phyloP scores from a whole-genome alignment of 30 jellyfish, hydroid and myxozoan genomes.

The Morbakka virulenta region DNA sequence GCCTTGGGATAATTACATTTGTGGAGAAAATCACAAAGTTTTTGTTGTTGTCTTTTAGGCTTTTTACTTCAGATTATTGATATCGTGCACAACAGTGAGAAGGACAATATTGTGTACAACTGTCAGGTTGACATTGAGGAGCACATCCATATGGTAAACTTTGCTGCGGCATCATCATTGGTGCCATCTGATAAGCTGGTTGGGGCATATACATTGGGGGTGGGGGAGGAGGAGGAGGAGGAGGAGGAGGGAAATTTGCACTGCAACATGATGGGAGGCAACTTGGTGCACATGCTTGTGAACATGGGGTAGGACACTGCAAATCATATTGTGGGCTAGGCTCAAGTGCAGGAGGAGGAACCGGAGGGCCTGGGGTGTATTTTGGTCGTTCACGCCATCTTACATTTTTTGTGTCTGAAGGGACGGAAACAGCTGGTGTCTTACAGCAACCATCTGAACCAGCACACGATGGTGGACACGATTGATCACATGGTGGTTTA shows the following conservation, averaged over 20 bases:
- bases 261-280: slow-evolving; percentile 50
- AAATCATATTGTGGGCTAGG: slow-evolving; percentile 28
- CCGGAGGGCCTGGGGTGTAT: slow-evolving; percentile 51
- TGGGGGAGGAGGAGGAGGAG: slow-evolving; percentile 71
- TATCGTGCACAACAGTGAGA: background rate
- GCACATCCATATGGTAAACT: background rate
- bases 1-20: too few relatives aligned
- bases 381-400: slow-evolving; percentile 73
- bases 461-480: background rate
- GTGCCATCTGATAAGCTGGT: background rate
- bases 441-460: background rate
- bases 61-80: too few relatives aligned
- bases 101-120: background rate
- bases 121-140: background rate
- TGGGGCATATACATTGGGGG: slow-evolving; percentile 68
- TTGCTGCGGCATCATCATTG: background rate
- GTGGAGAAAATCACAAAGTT: too few relatives aligned
- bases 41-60: too few relatives aligned
- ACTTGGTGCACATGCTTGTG: slow-evolving; percentile 57
- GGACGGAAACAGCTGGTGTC: slow-evolving; percentile 24
- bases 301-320: background rate
- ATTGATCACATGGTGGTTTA: background rate
- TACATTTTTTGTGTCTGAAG: slow-evolving; percentile 40
- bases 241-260: slow-evolving; percentile 72
- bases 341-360: slow-evolving; percentile 74